A percentile compares a stretch with the other conserved stretches of the same genome.
phyloP scores from a whole-genome alignment of 2,888 invertebrate genomes.

The Cybosia mesomella region DNA sequence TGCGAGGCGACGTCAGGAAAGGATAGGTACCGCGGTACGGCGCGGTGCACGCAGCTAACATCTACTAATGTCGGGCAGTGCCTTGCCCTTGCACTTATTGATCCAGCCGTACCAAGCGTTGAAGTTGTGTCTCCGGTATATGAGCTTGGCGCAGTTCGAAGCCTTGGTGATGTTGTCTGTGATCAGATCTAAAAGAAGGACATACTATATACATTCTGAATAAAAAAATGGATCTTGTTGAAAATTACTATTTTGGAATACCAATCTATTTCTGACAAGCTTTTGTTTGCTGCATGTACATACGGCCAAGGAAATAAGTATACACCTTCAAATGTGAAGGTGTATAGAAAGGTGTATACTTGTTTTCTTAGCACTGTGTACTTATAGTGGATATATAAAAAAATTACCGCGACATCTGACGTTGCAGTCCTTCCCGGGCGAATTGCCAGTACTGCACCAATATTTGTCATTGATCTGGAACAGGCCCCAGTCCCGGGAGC shows the following conservation, averaged over 20 bases:
- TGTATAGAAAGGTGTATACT: no score
- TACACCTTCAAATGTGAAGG: no score
- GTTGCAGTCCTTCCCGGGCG: constrained; percentile 71
- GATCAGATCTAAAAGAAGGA: constrained; percentile 15
- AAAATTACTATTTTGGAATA: background rate
- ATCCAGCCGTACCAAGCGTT: constrained; percentile 70
- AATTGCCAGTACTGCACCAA: constrained; percentile 71
- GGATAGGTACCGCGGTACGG: background rate
- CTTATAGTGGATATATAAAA: background rate
- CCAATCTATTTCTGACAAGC: background rate
- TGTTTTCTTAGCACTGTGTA: no score
- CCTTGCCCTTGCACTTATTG: constrained; percentile 55
- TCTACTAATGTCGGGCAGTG: constrained; percentile 61
- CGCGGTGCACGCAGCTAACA: constrained; percentile 36
- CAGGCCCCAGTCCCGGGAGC: constrained; percentile 83
- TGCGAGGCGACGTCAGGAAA: background rate
- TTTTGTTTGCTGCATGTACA: background rate
- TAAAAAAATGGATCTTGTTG: background rate
- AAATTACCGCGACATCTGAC: constrained; percentile 62
- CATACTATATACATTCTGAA: background rate
- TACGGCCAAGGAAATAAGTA: no score
- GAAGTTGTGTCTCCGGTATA: constrained; percentile 63
- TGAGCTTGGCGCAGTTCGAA: constrained; percentile 70
- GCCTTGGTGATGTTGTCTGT: constrained; percentile 72
- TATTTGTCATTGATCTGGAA: constrained; percentile 81